A percentile compares a stretch with the other conserved stretches of the same genome.
Conservation (phyloP, 2,113 vertebrate species). For the Melanerpes aurifrons region DNA sequence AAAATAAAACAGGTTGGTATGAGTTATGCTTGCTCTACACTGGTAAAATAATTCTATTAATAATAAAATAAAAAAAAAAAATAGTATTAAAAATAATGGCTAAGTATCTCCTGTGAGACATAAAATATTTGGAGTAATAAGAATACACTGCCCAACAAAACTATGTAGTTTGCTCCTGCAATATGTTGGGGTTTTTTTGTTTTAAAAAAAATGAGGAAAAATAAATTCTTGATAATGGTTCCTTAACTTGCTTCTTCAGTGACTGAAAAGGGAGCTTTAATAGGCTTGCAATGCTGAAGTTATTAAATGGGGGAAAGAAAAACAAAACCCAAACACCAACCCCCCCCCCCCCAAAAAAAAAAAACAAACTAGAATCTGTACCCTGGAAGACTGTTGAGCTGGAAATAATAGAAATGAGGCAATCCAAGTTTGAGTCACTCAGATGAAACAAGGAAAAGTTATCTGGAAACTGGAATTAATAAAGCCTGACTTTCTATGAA, state of each 20-base stretch:
- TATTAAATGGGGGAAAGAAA: not conserved
- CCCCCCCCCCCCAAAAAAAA: too few species aligned
- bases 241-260: not conserved
- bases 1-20: not conserved
- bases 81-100: not conserved
- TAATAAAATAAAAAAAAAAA: not conserved
- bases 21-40: not conserved
- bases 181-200: not conserved
- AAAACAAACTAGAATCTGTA: not conserved
- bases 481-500: not conserved
- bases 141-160: not conserved
- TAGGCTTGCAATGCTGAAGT: not conserved
- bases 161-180: not conserved
- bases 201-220: not conserved
- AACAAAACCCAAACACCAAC: fast-evolving
- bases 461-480: not conserved
- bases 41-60: not conserved
- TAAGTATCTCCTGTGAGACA: not conserved
- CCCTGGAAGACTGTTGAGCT: not conserved
- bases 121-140: not conserved
- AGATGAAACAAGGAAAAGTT: not conserved
- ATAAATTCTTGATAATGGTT: not conserved
- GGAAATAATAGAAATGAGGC: not conserved
- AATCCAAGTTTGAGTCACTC: not conserved
- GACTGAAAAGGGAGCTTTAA: not conserved